phyloP scores from a whole-genome alignment of 1,140 invertebrate species.

The Drosophila rufa region DNA sequence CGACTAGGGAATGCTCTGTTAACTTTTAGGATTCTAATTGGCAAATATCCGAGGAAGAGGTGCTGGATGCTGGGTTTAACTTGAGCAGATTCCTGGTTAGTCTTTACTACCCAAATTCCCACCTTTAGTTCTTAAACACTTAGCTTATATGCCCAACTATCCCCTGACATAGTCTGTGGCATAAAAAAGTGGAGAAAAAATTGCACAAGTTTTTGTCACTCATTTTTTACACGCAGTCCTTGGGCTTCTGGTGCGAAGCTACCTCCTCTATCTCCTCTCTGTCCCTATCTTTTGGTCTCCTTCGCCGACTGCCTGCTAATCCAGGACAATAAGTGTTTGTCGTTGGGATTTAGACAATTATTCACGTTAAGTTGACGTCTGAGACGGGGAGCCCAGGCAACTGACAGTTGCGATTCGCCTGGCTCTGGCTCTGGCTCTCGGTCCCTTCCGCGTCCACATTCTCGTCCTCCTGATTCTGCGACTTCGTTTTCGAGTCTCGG shows the following conservation, averaged over 20 bases:
- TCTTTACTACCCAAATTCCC: neutral
- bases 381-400: constrained; percentile 72
- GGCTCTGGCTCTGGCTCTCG: constrained; percentile 30
- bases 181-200: constrained; percentile 38
- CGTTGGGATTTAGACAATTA: constrained; percentile 84
- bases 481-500: constrained; percentile 8
- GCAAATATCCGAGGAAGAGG: neutral
- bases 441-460: constrained; percentile 18
- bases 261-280: neutral
- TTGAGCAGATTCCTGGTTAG: neutral
- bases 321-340: constrained; percentile 84
- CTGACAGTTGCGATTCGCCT: constrained; percentile 64
- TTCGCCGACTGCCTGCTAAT: constrained; percentile 73
- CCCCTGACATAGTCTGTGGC: constrained; percentile 6
- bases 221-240: constrained; percentile 71
- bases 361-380: constrained; percentile 84
- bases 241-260: constrained; percentile 50
- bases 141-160: constrained; percentile 24
- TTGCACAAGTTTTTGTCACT: constrained; percentile 68
- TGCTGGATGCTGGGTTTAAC: no score
- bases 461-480: constrained; percentile 19
- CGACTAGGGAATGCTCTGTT: constrained; percentile 26
- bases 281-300: constrained; percentile 15
- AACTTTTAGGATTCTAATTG: constrained; percentile 23
- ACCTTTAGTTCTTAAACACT: constrained; percentile 1